These are phyloP conservation scores for Myotis daubentonii DNA, from an alignment of 2,797 vertebrate species.

Conservation along the genomic window DNA sequence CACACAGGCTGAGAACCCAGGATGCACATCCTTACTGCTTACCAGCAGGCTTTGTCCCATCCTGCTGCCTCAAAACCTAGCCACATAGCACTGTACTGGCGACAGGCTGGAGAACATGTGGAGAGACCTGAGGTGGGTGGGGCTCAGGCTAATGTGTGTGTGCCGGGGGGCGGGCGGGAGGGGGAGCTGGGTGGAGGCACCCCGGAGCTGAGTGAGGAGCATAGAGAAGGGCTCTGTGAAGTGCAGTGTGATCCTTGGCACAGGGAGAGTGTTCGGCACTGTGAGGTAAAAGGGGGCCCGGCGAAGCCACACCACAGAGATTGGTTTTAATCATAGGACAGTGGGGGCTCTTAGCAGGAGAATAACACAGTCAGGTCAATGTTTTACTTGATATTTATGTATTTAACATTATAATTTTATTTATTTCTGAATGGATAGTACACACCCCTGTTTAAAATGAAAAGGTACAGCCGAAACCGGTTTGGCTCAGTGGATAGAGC, in stretches of 20 bases:
- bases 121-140: background rate
- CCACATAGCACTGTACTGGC: background rate
- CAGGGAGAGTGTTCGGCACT: background rate
- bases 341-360: background rate
- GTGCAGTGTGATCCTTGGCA: background rate
- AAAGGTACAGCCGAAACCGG: no score
- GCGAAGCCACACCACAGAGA: background rate
- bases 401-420: background rate
- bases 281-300: background rate
- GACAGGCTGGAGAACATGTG: background rate
- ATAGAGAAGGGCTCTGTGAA: background rate
- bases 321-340: background rate
- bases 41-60: background rate
- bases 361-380: background rate
- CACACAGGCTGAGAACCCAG: background rate
- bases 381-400: background rate
- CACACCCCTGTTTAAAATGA: conserved; percentile 1
- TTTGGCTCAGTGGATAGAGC: no score
- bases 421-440: background rate
- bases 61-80: background rate
- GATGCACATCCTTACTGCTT: background rate
- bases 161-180: fast-evolving
- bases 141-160: background rate
- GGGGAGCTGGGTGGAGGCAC: no score
- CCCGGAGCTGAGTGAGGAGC: background rate